A percentile compares a stretch with the other conserved stretches of the same genome.
Evolutionary conservation across 2,888 invertebrate species (phyloP).

Genomic region (Leptinotarsa peninsularis): DNA sequence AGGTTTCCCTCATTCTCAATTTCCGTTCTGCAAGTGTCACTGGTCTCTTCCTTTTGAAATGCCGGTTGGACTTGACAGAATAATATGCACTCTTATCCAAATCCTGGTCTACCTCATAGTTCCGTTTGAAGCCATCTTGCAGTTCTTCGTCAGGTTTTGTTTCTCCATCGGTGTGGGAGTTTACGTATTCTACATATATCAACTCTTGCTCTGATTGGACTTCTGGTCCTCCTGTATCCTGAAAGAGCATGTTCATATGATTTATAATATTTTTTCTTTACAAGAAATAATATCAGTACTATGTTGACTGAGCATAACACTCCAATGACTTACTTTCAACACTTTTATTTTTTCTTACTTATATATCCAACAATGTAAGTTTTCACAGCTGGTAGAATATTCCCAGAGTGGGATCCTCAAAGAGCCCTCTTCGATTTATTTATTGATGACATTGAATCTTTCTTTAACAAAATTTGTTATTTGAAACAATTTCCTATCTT

Average conservation of each 20-base stretch:
- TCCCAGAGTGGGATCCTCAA: too few species aligned
- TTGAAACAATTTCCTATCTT: too few species aligned
- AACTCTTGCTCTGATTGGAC: background rate
- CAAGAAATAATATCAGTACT: too few species aligned
- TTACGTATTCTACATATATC: background rate
- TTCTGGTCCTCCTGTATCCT: background rate
- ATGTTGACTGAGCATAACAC: too few species aligned
- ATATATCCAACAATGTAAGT: too few species aligned
- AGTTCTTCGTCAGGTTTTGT: background rate
- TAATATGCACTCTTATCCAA: background rate
- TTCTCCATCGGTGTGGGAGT: background rate
- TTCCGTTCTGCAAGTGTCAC: background rate
- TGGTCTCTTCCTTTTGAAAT: background rate
- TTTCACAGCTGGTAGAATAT: background rate
- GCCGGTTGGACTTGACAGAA: background rate
- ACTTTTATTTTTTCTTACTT: too few species aligned
- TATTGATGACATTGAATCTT: too few species aligned
- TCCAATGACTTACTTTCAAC: too few species aligned
- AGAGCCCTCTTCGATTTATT: too few species aligned
- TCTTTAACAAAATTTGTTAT: too few species aligned
- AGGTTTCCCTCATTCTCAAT: conserved; percentile 1
- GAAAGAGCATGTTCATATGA: background rate
- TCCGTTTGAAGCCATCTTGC: background rate
- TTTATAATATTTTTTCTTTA: background rate
- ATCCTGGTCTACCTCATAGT: background rate